phyloP scores from a whole-genome alignment of 37 sponge, comb jelly and placozoan genomes.

The Lycopodina hypogea region DNA sequence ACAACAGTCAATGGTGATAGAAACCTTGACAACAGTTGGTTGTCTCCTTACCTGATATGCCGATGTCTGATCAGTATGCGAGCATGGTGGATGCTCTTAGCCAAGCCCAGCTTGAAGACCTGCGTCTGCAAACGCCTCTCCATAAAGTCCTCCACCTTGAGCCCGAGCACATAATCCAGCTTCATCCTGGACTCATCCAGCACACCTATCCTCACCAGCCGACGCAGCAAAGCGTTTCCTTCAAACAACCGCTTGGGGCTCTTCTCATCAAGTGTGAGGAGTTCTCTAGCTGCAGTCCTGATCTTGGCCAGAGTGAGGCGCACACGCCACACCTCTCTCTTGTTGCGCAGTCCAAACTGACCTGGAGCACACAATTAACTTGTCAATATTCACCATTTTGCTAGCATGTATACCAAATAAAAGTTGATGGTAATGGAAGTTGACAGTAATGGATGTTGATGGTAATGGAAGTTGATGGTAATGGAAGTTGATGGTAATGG shows the following conservation, averaged over 20 bases:
- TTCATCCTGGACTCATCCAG: slow-evolving; percentile 97
- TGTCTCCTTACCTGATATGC: slow-evolving; percentile 92
- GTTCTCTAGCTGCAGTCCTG: slow-evolving; percentile 95
- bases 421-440: too few species aligned
- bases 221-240: slow-evolving; percentile 94
- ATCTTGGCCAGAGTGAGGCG: slow-evolving; percentile 96
- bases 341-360: slow-evolving; percentile 95
- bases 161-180: slow-evolving; percentile 97
- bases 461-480: too few species aligned
- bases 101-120: slow-evolving; percentile 97
- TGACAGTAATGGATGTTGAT: too few species aligned
- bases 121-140: slow-evolving; percentile 99
- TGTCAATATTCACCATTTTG: background rate
- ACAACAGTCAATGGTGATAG: background rate
- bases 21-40: background rate
- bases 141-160: slow-evolving; percentile 94
- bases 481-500: too few species aligned
- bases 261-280: slow-evolving; percentile 98
- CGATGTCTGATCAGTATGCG: slow-evolving; percentile 95
- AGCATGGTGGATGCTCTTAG: slow-evolving; percentile 98
- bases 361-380: slow-evolving; percentile 27
- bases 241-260: slow-evolving; percentile 92
- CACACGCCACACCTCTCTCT: slow-evolving; percentile 98
- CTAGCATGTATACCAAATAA: background rate
- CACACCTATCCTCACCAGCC: slow-evolving; percentile 96